Percentiles rank a stretch among this genome's conserved stretches.
phyloP scores from a whole-genome alignment of 1,140 invertebrate species.

The Homalodisca vitripennis region DNA sequence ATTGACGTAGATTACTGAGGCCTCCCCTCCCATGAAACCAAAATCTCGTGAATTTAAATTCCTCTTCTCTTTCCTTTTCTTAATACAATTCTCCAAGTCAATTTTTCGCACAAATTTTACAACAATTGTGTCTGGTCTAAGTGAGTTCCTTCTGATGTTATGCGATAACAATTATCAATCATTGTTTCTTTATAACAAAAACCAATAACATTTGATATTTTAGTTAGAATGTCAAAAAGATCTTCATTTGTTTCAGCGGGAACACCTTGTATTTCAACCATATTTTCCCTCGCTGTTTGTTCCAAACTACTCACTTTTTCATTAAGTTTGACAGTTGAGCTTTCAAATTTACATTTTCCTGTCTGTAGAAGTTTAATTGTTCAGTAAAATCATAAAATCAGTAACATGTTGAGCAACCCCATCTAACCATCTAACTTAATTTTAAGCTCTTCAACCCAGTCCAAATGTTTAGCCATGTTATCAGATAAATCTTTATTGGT shows the following conservation, averaged over 20 bases:
- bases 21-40: neutral
- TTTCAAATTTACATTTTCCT: neutral
- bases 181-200: neutral
- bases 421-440: neutral
- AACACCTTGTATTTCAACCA: neutral
- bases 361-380: neutral
- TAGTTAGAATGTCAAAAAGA: neutral
- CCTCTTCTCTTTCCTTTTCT: neutral
- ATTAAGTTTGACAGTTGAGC: neutral
- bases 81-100: neutral
- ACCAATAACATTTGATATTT: neutral
- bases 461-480: constrained; percentile 4
- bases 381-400: neutral
- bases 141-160: neutral
- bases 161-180: neutral
- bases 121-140: neutral
- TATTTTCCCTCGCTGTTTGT: neutral
- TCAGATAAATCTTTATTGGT: neutral
- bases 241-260: neutral
- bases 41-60: neutral
- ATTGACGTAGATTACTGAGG: neutral
- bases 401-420: neutral
- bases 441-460: no score
- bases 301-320: neutral
- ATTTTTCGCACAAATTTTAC: neutral